Conservation (phyloP, 2,797 vertebrate genomes). For the Dermochelys coriacea region DNA sequence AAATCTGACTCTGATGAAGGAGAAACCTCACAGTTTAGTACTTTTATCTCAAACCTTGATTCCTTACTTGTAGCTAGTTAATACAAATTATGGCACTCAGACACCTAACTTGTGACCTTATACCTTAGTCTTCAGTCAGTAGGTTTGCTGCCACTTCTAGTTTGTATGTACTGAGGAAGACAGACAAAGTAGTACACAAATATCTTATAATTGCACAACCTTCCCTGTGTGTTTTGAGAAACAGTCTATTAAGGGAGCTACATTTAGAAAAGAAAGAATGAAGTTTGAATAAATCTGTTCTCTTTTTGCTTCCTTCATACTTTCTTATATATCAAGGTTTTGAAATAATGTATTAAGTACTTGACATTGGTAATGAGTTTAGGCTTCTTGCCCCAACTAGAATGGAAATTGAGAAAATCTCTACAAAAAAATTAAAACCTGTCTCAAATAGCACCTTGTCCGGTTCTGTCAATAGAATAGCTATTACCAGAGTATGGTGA, state of each 20-base stretch:
- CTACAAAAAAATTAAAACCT: neutral
- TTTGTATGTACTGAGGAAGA: neutral
- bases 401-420: neutral
- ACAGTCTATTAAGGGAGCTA: neutral
- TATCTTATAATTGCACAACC: neutral
- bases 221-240: neutral
- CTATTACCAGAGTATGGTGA: neutral
- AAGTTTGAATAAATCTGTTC: neutral
- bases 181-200: neutral
- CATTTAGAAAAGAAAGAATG: neutral
- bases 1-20: neutral
- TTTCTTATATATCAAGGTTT: neutral
- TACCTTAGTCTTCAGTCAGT: conserved; percentile 25
- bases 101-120: neutral
- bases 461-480: neutral
- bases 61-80: neutral
- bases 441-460: neutral
- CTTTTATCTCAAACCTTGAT: conserved; percentile 13
- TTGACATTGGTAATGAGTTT: neutral
- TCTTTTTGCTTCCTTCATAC: neutral
- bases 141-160: neutral
- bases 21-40: neutral
- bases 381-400: neutral
- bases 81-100: neutral
- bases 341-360: neutral